These are phyloP conservation scores for Grammomys surdaster DNA, from an alignment of 2,113 vertebrate genomes.

Conservation along the genomic window DNA sequence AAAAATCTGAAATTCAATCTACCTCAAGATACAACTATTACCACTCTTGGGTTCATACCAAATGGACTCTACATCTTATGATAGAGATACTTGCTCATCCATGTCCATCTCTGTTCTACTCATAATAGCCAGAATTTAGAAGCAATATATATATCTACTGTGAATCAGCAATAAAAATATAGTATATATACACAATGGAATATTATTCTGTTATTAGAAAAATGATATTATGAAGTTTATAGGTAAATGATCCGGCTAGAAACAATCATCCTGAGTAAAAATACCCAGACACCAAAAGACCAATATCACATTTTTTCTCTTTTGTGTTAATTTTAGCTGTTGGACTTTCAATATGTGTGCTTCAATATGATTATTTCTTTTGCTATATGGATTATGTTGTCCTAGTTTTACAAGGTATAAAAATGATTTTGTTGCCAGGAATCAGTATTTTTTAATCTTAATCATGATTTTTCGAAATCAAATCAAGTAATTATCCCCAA, in stretches of 20 bases:
- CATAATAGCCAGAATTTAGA: not conserved
- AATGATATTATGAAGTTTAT: not conserved
- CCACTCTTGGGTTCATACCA: not conserved
- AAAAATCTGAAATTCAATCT: not conserved
- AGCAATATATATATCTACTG: not conserved
- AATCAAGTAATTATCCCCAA: not conserved
- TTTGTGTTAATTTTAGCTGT: not conserved
- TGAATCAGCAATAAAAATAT: not conserved
- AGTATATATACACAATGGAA: not conserved
- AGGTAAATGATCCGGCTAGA: not conserved
- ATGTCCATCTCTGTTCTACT: not conserved
- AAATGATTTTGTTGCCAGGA: not conserved
- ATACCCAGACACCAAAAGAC: too few species aligned
- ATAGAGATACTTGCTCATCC: not conserved
- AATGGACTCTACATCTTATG: not conserved
- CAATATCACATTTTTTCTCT: not conserved
- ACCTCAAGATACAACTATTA: not conserved
- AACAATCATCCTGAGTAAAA: not conserved
- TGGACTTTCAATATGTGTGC: not conserved
- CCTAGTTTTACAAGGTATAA: not conserved
- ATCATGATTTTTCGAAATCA: not conserved
- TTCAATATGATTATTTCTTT: not conserved
- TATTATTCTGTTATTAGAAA: not conserved
- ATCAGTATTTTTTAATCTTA: not conserved
- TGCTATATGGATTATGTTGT: not conserved